phyloP scores from a whole-genome alignment of 1,140 invertebrate species.

The Calycopis cecrops region DNA sequence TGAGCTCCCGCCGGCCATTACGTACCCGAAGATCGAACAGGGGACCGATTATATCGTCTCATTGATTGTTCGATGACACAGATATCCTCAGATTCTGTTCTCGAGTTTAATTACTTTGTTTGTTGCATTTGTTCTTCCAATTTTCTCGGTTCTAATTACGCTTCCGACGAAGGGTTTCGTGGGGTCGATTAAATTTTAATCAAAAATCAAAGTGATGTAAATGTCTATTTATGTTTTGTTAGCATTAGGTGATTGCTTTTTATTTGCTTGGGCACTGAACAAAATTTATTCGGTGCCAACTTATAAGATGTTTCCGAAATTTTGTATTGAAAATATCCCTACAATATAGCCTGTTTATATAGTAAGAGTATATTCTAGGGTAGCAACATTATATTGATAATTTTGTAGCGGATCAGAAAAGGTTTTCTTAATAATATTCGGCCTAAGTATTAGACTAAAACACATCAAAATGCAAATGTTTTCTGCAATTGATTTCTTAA shows the following conservation, averaged over 20 bases:
- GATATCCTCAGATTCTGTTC: slow-evolving; percentile 31
- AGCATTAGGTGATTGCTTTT: not conserved
- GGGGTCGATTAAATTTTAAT: slow-evolving; percentile 5
- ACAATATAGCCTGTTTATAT: too few species aligned
- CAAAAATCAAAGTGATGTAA: slow-evolving; percentile 7
- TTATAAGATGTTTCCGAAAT: too few species aligned
- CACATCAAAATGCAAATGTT: too few species aligned
- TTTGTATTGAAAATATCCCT: too few species aligned
- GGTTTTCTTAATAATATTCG: too few species aligned
- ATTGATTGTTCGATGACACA: slow-evolving; percentile 44
- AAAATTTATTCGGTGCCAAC: too few species aligned
- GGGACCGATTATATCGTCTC: slow-evolving; percentile 31
- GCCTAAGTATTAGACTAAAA: too few species aligned
- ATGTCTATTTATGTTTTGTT: not conserved
- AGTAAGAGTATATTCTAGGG: too few species aligned
- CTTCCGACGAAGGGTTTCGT: slow-evolving; percentile 6
- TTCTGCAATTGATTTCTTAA: too few species aligned
- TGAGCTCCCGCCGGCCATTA: slow-evolving; percentile 19
- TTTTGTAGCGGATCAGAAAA: too few species aligned
- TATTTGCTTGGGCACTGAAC: too few species aligned
- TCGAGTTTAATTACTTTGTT: slow-evolving; percentile 41
- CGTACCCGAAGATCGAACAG: slow-evolving; percentile 26
- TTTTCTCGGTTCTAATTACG: slow-evolving; percentile 6
- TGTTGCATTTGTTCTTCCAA: slow-evolving; percentile 25
- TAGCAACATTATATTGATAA: too few species aligned